Percentiles rank a stretch among this genome's conserved stretches.
Conservation (phyloP, 2,888 invertebrate species). For the Patella caerulea region DNA sequence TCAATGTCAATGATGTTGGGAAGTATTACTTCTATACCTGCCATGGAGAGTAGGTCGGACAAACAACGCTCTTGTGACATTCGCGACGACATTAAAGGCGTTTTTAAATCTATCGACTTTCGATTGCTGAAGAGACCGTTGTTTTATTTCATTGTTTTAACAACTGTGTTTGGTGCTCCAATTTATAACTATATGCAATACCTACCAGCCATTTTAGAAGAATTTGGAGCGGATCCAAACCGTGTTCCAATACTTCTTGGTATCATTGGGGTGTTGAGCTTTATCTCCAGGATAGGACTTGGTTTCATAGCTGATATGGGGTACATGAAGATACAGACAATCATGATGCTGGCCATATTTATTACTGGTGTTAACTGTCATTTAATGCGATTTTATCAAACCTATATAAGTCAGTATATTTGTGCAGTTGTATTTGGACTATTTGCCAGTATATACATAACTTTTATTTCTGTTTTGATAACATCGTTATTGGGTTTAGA, state of each 20-base stretch:
- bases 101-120: background rate
- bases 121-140: constrained; percentile 19
- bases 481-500: constrained; percentile 50
- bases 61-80: background rate
- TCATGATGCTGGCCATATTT: constrained; percentile 27
- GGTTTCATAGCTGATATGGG: constrained; percentile 31
- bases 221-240: constrained; percentile 16
- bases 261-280: constrained; percentile 26
- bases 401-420: constrained; percentile 35
- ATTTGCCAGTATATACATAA: constrained; percentile 44
- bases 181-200: constrained; percentile 17
- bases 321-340: constrained; percentile 22
- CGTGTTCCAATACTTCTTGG: constrained; percentile 26
- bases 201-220: constrained; percentile 25
- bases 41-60: background rate
- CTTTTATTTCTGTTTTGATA: constrained; percentile 42
- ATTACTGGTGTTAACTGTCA: constrained; percentile 19
- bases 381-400: constrained; percentile 30
- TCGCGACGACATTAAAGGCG: background rate
- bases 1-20: background rate
- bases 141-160: constrained; percentile 5
- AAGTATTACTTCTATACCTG: background rate
- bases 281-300: constrained; percentile 26
- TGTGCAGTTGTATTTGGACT: constrained; percentile 43
- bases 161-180: constrained; percentile 15